A percentile compares a stretch with the other conserved stretches of the same genome.
Conservation (phyloP, 2,797 vertebrate species). For the Coregonus ussuriensis region DNA sequence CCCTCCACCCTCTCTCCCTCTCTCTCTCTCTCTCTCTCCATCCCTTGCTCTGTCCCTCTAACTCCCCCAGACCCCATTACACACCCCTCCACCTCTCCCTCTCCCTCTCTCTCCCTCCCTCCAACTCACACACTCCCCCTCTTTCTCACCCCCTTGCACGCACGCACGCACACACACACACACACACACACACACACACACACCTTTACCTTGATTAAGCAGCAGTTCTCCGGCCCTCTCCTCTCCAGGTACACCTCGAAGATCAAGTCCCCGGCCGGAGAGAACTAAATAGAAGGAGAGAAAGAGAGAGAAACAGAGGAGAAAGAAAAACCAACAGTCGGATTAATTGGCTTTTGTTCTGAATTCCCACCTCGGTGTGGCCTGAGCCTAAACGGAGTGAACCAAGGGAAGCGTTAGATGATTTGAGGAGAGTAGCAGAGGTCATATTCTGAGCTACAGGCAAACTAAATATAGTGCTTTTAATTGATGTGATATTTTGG, state of each 20-base stretch:
- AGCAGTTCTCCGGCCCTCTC: slow-evolving; percentile 87
- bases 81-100: slow-evolving; percentile 14
- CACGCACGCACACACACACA: not conserved
- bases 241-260: slow-evolving; percentile 93
- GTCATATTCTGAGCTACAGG: slow-evolving; percentile 39
- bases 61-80: not conserved
- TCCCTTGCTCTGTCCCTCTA: slow-evolving; percentile 54
- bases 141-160: not conserved
- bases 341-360: slow-evolving; percentile 56
- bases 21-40: not conserved
- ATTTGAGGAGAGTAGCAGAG: slow-evolving; percentile 42
- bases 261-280: slow-evolving; percentile 92
- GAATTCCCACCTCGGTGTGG: slow-evolving; percentile 40
- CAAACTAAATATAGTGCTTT: slow-evolving; percentile 23
- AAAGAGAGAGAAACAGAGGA: slow-evolving; percentile 9
- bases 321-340: slow-evolving; percentile 13
- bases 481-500: slow-evolving; percentile 6
- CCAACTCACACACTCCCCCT: not conserved
- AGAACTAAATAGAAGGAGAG: slow-evolving; percentile 75
- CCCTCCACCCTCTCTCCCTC: not conserved
- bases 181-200: slow-evolving; percentile 12
- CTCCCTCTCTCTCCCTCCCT: not conserved
- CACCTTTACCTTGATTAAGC: slow-evolving; percentile 89
- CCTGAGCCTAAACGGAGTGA: slow-evolving; percentile 34
- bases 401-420: slow-evolving; percentile 31